phyloP scores from a whole-genome alignment of 2,113 vertebrate species.

The Glaucidium brasilianum region DNA sequence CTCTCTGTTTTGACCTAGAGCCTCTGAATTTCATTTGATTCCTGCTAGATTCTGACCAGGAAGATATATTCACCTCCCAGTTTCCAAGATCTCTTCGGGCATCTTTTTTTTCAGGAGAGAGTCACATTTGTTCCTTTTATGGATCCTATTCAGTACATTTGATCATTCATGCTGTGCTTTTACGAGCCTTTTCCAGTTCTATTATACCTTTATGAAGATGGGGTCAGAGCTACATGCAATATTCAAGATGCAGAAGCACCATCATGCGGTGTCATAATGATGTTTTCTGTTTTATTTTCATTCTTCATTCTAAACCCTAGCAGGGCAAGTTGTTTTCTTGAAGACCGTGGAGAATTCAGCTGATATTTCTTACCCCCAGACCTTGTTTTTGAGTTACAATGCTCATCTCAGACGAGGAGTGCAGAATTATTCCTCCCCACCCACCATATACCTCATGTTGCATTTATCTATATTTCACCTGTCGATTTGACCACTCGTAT shows the following conservation, averaged over 20 bases:
- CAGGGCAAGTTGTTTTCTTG: neutral
- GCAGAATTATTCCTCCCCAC: neutral
- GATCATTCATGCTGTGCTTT: neutral
- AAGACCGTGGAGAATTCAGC: neutral
- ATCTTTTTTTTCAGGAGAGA: neutral
- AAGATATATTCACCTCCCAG: neutral
- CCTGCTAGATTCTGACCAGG: neutral
- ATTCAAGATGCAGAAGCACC: neutral
- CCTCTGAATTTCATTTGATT: neutral
- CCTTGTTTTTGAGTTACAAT: neutral
- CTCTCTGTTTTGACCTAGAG: neutral
- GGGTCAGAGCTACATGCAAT: neutral
- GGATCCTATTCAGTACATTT: neutral
- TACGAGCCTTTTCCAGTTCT: neutral
- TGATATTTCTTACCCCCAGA: neutral
- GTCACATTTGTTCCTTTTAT: neutral
- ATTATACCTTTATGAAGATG: neutral
- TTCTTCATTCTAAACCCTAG: neutral
- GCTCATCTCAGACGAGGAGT: neutral
- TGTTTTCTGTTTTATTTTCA: neutral
- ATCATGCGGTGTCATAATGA: neutral
- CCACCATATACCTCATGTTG: fast-evolving
- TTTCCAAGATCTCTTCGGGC: neutral
- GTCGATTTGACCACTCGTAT: fast-evolving
- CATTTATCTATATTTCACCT: neutral